Evolutionary conservation across 2,888 invertebrate species (phyloP).

Genomic region (Stenodema calcarata): DNA sequence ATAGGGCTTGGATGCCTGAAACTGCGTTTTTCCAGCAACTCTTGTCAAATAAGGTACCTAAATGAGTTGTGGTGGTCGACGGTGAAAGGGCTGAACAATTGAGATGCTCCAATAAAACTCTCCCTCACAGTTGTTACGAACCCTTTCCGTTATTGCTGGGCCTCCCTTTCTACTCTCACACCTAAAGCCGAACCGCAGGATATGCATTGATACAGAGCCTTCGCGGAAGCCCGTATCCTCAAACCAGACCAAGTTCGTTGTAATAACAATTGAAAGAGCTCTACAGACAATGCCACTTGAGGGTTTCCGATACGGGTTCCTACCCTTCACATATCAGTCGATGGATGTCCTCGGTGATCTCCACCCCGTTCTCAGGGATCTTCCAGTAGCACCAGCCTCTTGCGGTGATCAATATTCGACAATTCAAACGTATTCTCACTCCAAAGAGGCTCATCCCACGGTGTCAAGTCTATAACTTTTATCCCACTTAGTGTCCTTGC

Average conservation of each 20-base stretch:
- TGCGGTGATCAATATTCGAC: too few species aligned
- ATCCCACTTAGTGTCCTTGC: too few species aligned
- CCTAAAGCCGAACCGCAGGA: not conserved
- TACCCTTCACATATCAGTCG: not conserved
- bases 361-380: not conserved
- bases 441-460: too few species aligned
- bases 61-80: not conserved
- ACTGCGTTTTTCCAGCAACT: not conserved
- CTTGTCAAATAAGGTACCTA: not conserved
- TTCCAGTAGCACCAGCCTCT: not conserved
- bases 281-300: conserved; percentile 5
- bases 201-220: not conserved
- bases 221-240: conserved; percentile 4
- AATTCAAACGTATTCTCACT: too few species aligned
- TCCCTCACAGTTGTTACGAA: not conserved
- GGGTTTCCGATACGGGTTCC: conserved; percentile 9
- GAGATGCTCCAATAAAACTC: not conserved
- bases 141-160: not conserved
- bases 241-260: not conserved
- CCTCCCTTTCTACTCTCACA: not conserved
- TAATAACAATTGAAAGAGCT: conserved; percentile 1
- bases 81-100: not conserved
- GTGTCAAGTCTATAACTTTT: too few species aligned
- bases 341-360: not conserved
- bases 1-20: not conserved